Conservation (phyloP, 1,140 invertebrate species). For the Drosophila tani region DNA sequence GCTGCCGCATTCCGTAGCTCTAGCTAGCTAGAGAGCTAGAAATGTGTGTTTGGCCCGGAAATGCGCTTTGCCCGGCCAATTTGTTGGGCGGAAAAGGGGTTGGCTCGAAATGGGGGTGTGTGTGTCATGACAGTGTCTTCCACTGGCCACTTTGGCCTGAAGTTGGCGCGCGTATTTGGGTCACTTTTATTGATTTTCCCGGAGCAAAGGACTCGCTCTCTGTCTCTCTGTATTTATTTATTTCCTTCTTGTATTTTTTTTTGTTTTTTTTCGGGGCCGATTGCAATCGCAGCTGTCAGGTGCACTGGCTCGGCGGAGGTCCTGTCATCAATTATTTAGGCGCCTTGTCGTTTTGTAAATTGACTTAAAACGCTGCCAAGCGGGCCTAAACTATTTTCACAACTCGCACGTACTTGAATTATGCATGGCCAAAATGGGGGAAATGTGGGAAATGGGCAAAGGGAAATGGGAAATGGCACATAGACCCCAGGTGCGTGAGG, state of each 20-base stretch:
- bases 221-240: slow-evolving; percentile 20
- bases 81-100: slow-evolving; percentile 15
- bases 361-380: slow-evolving; percentile 74
- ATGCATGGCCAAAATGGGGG: slow-evolving; percentile 15
- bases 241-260: slow-evolving; percentile 8
- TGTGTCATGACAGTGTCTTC: slow-evolving; percentile 29
- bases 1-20: slow-evolving; percentile 44
- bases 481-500: slow-evolving; percentile 18
- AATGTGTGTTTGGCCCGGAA: slow-evolving; percentile 53
- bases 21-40: neutral
- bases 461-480: neutral
- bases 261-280: slow-evolving; percentile 24
- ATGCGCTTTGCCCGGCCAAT: slow-evolving; percentile 64
- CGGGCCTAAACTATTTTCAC: slow-evolving; percentile 67
- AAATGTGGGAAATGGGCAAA: neutral
- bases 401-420: slow-evolving; percentile 44
- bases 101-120: neutral
- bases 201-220: slow-evolving; percentile 19
- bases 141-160: slow-evolving; percentile 47
- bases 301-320: slow-evolving; percentile 25
- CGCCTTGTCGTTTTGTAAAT: slow-evolving; percentile 63
- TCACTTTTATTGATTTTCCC: slow-evolving; percentile 79
- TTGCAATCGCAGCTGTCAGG: slow-evolving; percentile 71
- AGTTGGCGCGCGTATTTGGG: slow-evolving; percentile 79
- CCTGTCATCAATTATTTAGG: slow-evolving; percentile 68